phyloP scores from a whole-genome alignment of 2,888 invertebrate species.

The Laothoe populi region DNA sequence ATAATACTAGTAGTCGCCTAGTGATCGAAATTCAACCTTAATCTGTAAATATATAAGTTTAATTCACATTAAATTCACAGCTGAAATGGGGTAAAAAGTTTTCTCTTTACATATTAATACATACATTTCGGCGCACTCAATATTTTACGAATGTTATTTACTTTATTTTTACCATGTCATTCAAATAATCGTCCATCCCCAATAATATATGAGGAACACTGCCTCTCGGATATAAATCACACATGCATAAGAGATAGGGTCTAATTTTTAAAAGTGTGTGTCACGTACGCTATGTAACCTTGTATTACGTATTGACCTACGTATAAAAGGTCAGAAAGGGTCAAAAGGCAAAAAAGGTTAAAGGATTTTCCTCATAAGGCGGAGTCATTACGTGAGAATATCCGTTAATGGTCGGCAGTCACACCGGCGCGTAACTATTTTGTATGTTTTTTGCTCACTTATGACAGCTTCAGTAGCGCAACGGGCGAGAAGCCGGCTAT shows the following conservation, averaged over 20 bases:
- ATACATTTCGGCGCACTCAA: too few species aligned
- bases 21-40: too few species aligned
- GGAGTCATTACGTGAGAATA: constrained; percentile 33
- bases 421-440: constrained; percentile 28
- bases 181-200: too few species aligned
- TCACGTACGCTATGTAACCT: constrained; percentile 30
- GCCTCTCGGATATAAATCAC: not conserved
- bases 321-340: constrained; percentile 40
- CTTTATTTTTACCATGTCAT: too few species aligned
- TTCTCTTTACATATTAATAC: too few species aligned
- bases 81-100: too few species aligned
- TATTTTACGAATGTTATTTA: too few species aligned
- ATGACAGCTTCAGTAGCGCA: too few species aligned
- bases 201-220: not conserved
- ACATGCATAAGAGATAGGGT: not conserved
- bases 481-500: too few species aligned
- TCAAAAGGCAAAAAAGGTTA: constrained; percentile 38
- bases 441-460: not conserved
- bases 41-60: too few species aligned
- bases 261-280: constrained; percentile 25
- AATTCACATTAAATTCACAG: too few species aligned
- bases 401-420: constrained; percentile 26
- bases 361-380: constrained; percentile 38
- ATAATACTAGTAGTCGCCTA: too few species aligned
- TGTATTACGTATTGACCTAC: constrained; percentile 39